Evolutionary conservation across 1,140 invertebrate species (phyloP).

Genomic region (Choristoneura fumiferana): DNA sequence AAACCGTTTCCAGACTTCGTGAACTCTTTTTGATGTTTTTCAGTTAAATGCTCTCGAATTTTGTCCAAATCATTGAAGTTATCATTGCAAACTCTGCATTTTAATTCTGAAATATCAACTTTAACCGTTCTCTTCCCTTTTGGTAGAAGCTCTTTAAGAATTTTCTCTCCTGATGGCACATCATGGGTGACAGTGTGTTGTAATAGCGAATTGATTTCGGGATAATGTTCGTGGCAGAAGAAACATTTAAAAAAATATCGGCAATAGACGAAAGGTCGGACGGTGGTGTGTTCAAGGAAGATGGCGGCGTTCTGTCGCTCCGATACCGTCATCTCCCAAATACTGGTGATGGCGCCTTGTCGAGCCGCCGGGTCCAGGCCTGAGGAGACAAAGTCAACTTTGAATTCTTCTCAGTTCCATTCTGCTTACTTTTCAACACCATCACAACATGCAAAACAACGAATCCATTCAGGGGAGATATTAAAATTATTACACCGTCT

Average conservation of each 20-base stretch:
- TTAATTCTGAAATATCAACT: slow-evolving; percentile 52
- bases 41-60: slow-evolving; percentile 40
- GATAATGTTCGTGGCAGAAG: slow-evolving; percentile 49
- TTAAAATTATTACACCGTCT: too few species aligned
- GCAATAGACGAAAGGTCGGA: slow-evolving; percentile 49
- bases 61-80: slow-evolving; percentile 37
- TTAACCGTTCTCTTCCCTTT: slow-evolving; percentile 50
- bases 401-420: slow-evolving; percentile 10
- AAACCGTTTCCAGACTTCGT: slow-evolving; percentile 50
- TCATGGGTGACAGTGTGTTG: slow-evolving; percentile 40
- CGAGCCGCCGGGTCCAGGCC: slow-evolving; percentile 31
- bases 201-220: slow-evolving; percentile 40
- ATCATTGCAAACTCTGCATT: slow-evolving; percentile 43
- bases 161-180: slow-evolving; percentile 28
- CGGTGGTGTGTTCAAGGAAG: slow-evolving; percentile 46
- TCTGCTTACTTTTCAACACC: background rate
- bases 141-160: slow-evolving; percentile 45
- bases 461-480: background rate
- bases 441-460: slow-evolving; percentile 9
- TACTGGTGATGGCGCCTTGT: slow-evolving; percentile 44
- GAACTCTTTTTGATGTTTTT: slow-evolving; percentile 41
- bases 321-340: slow-evolving; percentile 59
- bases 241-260: slow-evolving; percentile 61
- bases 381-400: slow-evolving; percentile 46
- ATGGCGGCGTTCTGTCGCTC: slow-evolving; percentile 51